Percentiles rank a stretch among this genome's conserved stretches.
phyloP scores from a whole-genome alignment of 2,888 invertebrate species.

The Rotaria sp. region DNA sequence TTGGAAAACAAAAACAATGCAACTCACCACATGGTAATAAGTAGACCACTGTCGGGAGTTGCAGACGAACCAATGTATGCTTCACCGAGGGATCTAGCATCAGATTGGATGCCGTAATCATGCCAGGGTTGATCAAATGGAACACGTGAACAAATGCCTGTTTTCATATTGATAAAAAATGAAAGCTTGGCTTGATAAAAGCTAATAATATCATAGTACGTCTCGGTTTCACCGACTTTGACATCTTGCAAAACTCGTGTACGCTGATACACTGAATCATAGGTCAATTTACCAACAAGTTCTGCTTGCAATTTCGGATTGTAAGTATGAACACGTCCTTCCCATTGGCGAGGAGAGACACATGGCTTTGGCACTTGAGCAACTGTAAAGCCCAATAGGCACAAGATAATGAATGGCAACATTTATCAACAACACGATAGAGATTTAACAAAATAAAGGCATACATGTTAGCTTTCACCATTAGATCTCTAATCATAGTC shows the following conservation, averaged over 20 bases:
- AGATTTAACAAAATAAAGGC: no score
- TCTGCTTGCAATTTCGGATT: not conserved
- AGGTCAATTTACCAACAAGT: conserved; percentile 23
- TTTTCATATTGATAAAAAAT: conserved; percentile 33
- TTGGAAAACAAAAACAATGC: not conserved
- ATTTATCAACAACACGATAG: no score
- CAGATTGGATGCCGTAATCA: conserved; percentile 35
- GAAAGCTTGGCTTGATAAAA: conserved; percentile 33
- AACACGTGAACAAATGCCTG: conserved; percentile 30
- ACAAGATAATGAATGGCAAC: no score
- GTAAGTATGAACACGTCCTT: not conserved
- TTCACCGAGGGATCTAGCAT: conserved; percentile 32
- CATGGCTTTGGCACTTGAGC: not conserved
- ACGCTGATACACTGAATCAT: conserved; percentile 38
- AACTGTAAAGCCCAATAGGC: no score
- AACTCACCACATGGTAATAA: conserved; percentile 26
- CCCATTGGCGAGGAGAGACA: not conserved
- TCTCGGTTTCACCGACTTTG: conserved; percentile 20
- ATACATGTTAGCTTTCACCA: no score
- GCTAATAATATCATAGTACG: conserved; percentile 36
- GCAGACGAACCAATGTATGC: conserved; percentile 37
- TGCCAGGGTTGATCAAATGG: conserved; percentile 33
- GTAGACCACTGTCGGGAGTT: conserved; percentile 1
- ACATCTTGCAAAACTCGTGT: conserved; percentile 36
- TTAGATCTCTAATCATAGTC: no score